phyloP scores from a whole-genome alignment of 2,797 vertebrate genomes.

The Catharus ustulatus region DNA sequence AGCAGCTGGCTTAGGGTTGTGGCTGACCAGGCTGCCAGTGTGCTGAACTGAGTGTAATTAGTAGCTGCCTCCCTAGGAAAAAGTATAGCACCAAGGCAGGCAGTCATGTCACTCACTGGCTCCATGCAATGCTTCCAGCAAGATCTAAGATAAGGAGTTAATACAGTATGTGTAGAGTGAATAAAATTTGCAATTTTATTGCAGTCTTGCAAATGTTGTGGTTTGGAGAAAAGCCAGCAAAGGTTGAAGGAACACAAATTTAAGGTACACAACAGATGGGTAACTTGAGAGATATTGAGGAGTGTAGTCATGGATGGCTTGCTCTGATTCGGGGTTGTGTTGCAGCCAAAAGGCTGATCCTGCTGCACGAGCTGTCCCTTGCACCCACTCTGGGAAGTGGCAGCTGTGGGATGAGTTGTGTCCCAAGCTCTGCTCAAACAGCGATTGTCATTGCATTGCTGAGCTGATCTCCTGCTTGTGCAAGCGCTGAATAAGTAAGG shows the following conservation, averaged over 20 bases:
- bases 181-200: not conserved
- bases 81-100: not conserved
- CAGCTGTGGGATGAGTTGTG: accelerated
- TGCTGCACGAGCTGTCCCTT: not conserved
- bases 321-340: not conserved
- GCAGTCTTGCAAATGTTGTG: not conserved
- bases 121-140: not conserved
- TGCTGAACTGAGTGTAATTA: not conserved
- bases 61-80: not conserved
- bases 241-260: not conserved
- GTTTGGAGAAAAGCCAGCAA: slow-evolving; percentile 24
- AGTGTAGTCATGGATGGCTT: not conserved
- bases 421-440: not conserved
- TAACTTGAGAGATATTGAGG: not conserved
- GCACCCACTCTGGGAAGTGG: not conserved
- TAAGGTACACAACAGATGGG: not conserved
- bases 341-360: not conserved
- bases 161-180: not conserved
- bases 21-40: not conserved
- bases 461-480: not conserved
- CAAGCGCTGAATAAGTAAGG: not conserved
- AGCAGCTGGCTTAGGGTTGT: not conserved
- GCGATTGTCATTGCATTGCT: not conserved
- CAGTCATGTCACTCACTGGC: not conserved
- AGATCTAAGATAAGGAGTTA: slow-evolving; percentile 8